phyloP scores from a whole-genome alignment of 1,140 invertebrate species.

The Eriosoma lanigerum region DNA sequence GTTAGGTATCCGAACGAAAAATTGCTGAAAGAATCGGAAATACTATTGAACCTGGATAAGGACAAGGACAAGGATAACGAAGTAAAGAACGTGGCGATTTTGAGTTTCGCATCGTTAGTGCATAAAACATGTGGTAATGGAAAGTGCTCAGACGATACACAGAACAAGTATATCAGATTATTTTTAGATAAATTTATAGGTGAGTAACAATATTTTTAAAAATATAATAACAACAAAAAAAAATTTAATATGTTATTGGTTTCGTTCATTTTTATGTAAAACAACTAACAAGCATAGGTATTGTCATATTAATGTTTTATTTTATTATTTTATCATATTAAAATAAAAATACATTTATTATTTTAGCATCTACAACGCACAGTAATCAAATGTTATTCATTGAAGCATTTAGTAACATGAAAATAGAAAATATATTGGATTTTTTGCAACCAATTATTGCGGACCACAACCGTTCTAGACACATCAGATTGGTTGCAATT shows the following conservation, averaged over 20 bases:
- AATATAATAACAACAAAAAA: background rate
- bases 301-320: too few relatives aligned
- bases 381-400: conserved; percentile 71
- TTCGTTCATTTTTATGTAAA: too few relatives aligned
- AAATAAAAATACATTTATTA: background rate
- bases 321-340: background rate
- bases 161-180: conserved; percentile 70
- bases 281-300: too few relatives aligned
- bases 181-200: conserved; percentile 68
- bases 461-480: conserved; percentile 60
- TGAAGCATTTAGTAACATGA: conserved; percentile 68
- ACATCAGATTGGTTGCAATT: conserved; percentile 65
- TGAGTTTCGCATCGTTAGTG: conserved; percentile 71
- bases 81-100: conserved; percentile 67
- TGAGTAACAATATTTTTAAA: conserved; percentile 53
- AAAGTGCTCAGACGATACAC: conserved; percentile 64
- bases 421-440: conserved; percentile 64
- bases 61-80: conserved; percentile 57
- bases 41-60: conserved; percentile 60
- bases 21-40: conserved; percentile 59
- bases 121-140: conserved; percentile 65
- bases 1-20: conserved; percentile 63
- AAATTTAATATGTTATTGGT: too few relatives aligned
- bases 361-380: conserved; percentile 66
- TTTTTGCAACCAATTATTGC: conserved; percentile 65